These are phyloP conservation scores for Riparia riparia DNA, from an alignment of 2,113 vertebrate species.

Conservation along the genomic window DNA sequence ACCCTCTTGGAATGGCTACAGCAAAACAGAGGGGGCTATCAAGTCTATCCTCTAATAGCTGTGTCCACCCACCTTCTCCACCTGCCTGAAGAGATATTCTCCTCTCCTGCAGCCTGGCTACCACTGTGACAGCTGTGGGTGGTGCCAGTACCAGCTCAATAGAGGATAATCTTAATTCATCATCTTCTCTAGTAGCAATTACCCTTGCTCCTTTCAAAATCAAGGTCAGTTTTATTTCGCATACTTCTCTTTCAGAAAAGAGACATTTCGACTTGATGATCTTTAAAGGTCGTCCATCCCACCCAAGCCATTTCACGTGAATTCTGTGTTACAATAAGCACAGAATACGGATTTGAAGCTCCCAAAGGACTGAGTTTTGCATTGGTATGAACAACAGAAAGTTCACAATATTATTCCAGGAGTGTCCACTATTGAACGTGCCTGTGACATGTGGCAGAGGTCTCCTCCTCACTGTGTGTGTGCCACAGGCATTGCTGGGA, in stretches of 20 bases:
- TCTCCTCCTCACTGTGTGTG: neutral
- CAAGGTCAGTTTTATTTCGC: neutral
- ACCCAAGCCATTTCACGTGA: neutral
- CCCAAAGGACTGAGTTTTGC: neutral
- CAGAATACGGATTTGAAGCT: neutral
- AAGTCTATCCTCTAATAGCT: neutral
- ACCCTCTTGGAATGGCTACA: neutral
- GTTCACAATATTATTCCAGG: neutral
- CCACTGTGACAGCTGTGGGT: neutral
- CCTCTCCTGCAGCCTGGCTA: neutral
- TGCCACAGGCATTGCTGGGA: neutral
- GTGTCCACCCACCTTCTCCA: neutral
- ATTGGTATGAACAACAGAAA: accelerated
- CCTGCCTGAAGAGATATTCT: neutral
- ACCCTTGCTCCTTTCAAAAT: neutral
- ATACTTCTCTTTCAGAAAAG: neutral
- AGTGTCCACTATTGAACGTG: neutral
- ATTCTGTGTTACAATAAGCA: accelerated
- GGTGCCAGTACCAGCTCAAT: neutral
- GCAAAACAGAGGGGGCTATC: neutral
- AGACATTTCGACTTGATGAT: neutral
- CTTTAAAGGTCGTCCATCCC: neutral
- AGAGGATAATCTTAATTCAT: neutral
- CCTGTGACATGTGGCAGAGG: neutral
- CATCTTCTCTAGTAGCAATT: conserved; percentile 4